Percentiles rank a stretch among this genome's conserved stretches.
These are phyloP conservation scores for Epinephelus malabaricus DNA, from an alignment of 2,797 vertebrate species.

Conservation along the genomic window DNA sequence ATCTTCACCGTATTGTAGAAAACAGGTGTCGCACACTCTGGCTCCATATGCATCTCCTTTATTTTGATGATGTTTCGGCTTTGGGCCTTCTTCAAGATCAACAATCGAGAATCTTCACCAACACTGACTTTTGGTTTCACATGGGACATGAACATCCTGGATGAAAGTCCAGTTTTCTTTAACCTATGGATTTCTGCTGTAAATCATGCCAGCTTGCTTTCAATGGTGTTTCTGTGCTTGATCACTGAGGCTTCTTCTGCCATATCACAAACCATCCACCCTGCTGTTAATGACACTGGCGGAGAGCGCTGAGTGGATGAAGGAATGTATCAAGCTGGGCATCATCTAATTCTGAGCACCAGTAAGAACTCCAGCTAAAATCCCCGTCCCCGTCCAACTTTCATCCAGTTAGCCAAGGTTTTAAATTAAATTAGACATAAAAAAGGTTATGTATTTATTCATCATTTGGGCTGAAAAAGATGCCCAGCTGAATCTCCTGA, in stretches of 20 bases:
- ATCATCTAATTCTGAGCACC: constrained; percentile 51
- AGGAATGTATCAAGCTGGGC: constrained; percentile 55
- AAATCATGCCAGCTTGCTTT: constrained; percentile 6
- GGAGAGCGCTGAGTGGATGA: constrained; percentile 57
- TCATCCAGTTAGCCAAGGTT: constrained; percentile 43
- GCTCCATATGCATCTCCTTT: too few relatives aligned
- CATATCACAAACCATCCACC: constrained; percentile 36
- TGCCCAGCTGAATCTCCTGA: constrained; percentile 65
- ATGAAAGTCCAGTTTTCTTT: too few relatives aligned
- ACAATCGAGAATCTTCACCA: too few relatives aligned
- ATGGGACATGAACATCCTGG: too few relatives aligned
- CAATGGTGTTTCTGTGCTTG: constrained; percentile 40
- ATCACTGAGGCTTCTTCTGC: constrained; percentile 29
- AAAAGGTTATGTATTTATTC: constrained; percentile 52
- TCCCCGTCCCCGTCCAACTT: constrained; percentile 26
- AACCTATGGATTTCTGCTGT: not conserved
- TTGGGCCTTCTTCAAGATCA: too few relatives aligned
- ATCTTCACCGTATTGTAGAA: too few relatives aligned
- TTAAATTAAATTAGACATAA: constrained; percentile 54
- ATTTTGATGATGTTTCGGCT: too few relatives aligned
- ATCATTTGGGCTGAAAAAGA: constrained; percentile 45
- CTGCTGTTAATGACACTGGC: constrained; percentile 53
- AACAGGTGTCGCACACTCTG: too few relatives aligned
- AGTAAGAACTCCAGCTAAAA: constrained; percentile 34
- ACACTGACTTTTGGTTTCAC: too few relatives aligned